These are phyloP conservation scores for Fragum sueziense DNA, from an alignment of 2,888 invertebrate genomes.

Conservation along the genomic window DNA sequence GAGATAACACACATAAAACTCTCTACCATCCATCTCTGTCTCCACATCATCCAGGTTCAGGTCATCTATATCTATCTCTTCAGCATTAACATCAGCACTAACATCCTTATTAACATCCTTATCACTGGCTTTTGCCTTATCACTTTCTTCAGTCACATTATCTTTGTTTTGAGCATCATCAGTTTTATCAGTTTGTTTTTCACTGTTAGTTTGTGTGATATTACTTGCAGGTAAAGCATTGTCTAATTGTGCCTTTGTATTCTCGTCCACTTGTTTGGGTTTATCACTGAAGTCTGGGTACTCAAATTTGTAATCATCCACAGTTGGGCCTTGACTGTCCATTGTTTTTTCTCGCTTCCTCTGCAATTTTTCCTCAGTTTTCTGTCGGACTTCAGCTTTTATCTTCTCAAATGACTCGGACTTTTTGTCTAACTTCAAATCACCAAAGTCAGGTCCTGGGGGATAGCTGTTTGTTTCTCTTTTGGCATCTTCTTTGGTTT, in stretches of 20 bases:
- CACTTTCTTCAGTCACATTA: not conserved
- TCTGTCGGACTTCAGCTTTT: constrained; percentile 15
- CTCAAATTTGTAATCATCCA: constrained; percentile 8
- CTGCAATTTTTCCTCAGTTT: constrained; percentile 32
- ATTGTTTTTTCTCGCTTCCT: constrained; percentile 51
- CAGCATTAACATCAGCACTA: constrained; percentile 18
- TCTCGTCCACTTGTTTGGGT: not conserved
- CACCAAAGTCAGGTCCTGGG: constrained; percentile 22
- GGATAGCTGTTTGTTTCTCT: constrained; percentile 24
- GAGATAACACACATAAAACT: constrained; percentile 74
- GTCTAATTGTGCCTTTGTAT: not conserved
- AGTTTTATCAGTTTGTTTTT: not conserved
- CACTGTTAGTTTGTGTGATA: not conserved
- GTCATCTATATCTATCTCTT: constrained; percentile 41
- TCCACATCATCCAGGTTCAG: constrained; percentile 64
- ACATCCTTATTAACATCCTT: constrained; percentile 15
- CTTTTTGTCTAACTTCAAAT: not conserved
- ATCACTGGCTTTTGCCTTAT: constrained; percentile 2
- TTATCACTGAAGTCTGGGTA: constrained; percentile 12
- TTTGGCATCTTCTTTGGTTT: constrained; percentile 13
- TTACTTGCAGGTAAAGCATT: not conserved
- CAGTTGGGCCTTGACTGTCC: constrained; percentile 59
- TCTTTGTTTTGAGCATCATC: not conserved
- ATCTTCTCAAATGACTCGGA: constrained; percentile 10
- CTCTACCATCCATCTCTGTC: constrained; percentile 65